phyloP scores from a whole-genome alignment of 2,113 vertebrate species.

The Opisthocomus hoazin region DNA sequence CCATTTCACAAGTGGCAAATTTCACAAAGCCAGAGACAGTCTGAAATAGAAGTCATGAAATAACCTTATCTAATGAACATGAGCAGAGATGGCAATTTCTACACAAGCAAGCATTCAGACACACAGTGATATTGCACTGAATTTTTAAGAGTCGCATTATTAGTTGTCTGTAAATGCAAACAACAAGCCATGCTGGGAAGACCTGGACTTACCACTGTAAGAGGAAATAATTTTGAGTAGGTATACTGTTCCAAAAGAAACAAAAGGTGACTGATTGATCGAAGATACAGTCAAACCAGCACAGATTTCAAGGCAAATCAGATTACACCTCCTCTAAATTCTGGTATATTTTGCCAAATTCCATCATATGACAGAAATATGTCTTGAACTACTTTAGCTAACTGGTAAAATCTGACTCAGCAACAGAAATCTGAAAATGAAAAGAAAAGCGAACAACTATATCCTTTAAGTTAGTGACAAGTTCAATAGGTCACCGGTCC shows the following conservation, averaged over 20 bases:
- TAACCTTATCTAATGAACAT: background rate
- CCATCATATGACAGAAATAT: background rate
- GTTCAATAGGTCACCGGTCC: background rate
- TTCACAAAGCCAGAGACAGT: background rate
- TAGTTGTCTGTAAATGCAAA: background rate
- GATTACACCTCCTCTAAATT: background rate
- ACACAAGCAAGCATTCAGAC: background rate
- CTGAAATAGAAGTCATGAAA: background rate
- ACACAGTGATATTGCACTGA: rapidly evolving
- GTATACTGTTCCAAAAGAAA: background rate
- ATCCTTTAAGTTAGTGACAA: background rate
- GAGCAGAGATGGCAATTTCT: background rate
- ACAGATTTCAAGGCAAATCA: background rate
- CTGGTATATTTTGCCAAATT: background rate
- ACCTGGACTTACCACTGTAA: background rate
- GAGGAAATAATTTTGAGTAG: background rate
- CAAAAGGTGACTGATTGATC: background rate
- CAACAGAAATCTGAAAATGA: background rate
- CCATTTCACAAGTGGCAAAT: background rate
- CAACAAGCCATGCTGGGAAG: background rate
- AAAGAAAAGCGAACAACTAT: background rate
- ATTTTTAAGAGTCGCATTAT: background rate
- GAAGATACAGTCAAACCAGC: background rate
- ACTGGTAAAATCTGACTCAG: background rate
- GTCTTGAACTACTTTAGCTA: background rate